Percentiles rank a stretch among this genome's conserved stretches.
Conservation (phyloP, 2,888 invertebrate species). For the Spilarctia lutea region DNA sequence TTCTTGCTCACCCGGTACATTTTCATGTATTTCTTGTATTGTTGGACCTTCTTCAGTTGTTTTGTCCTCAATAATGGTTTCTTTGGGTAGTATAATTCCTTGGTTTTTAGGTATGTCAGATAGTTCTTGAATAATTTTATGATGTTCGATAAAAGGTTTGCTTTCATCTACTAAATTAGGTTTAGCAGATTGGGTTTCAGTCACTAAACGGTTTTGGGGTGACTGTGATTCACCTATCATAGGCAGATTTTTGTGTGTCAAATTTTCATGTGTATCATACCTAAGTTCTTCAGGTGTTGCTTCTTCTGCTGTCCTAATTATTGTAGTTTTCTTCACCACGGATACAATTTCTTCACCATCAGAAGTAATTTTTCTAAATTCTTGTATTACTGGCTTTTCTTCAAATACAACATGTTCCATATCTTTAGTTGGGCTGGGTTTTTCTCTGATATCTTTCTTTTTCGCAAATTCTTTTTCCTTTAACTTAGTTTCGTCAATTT, state of each 20-base stretch:
- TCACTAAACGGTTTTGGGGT: constrained; percentile 13
- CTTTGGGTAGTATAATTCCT: constrained; percentile 1
- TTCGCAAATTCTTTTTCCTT: constrained; percentile 21
- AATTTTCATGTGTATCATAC: background rate
- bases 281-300: constrained; percentile 15
- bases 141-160: constrained; percentile 20
- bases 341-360: constrained; percentile 64
- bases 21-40: constrained; percentile 53
- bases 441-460: constrained; percentile 28
- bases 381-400: constrained; percentile 58
- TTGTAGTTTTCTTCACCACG: constrained; percentile 61
- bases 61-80: constrained; percentile 16
- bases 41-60: constrained; percentile 35
- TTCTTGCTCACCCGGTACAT: constrained; percentile 59
- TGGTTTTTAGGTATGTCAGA: constrained; percentile 17
- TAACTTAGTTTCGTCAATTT: constrained; percentile 14
- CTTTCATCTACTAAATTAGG: constrained; percentile 9
- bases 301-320: constrained; percentile 58
- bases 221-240: constrained; percentile 6
- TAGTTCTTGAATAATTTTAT: constrained; percentile 12
- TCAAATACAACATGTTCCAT: constrained; percentile 51
- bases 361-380: constrained; percentile 55
- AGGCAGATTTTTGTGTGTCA: constrained; percentile 20
- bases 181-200: constrained; percentile 14
- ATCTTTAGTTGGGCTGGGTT: constrained; percentile 38